Evolutionary conservation across 2,113 vertebrate species (phyloP).

Genomic region (Uropsilus gracilis): DNA sequence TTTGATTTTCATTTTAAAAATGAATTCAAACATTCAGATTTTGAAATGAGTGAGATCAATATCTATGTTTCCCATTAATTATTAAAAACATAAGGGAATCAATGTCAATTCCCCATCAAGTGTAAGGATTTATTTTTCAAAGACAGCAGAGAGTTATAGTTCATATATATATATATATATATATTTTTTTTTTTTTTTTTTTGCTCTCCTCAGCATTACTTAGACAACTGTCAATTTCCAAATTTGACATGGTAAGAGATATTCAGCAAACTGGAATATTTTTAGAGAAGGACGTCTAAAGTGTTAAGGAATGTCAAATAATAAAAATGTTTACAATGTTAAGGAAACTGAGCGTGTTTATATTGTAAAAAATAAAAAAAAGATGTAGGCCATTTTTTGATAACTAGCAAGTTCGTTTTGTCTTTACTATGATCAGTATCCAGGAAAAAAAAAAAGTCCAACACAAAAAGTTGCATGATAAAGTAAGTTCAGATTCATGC

Average conservation of each 20-base stretch:
- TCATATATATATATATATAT: too few relatives aligned
- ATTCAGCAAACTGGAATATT: not conserved
- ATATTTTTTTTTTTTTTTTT: too few relatives aligned
- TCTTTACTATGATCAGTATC: not conserved
- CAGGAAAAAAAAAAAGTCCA: not conserved
- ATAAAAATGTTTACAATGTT: not conserved
- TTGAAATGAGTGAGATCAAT: not conserved
- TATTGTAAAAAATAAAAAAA: not conserved
- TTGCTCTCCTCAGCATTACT: not conserved
- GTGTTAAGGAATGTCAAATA: not conserved
- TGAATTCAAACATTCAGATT: not conserved
- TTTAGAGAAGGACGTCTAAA: not conserved
- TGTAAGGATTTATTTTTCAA: conserved; percentile 11
- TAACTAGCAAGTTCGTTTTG: not conserved
- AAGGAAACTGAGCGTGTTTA: not conserved
- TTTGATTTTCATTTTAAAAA: not conserved
- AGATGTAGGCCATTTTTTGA: not conserved
- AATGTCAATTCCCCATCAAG: not conserved
- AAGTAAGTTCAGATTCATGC: not conserved
- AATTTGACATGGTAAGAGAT: not conserved
- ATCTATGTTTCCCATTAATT: not conserved
- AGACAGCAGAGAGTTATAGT: not conserved
- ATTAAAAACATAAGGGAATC: not conserved
- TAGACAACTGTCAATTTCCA: not conserved
- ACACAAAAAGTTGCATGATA: not conserved